Percentiles rank a stretch among this genome's conserved stretches.
Evolutionary conservation across 2,888 invertebrate genomes (phyloP).

Genomic region (Oxyteleia sp.): DNA sequence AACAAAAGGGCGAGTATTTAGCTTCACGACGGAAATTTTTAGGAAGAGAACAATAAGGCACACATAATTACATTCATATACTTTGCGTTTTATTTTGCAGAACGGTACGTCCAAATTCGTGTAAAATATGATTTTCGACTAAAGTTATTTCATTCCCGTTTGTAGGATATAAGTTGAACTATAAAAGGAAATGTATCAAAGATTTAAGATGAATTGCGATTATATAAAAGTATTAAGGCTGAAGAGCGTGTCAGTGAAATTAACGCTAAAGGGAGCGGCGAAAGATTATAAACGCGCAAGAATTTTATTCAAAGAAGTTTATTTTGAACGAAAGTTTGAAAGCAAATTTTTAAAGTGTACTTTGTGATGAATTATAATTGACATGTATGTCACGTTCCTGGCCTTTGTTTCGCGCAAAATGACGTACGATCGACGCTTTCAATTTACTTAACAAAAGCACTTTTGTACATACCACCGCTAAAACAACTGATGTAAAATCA

Average conservation of each 20-base stretch:
- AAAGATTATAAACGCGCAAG: slow-evolving; percentile 43
- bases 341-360: slow-evolving; percentile 49
- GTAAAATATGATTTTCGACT: slow-evolving; percentile 54
- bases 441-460: slow-evolving; percentile 75
- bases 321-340: slow-evolving; percentile 45
- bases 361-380: slow-evolving; percentile 59
- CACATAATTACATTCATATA: slow-evolving; percentile 22
- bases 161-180: slow-evolving; percentile 26
- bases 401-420: slow-evolving; percentile 67
- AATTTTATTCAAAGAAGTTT: slow-evolving; percentile 52
- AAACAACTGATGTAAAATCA: slow-evolving; percentile 77
- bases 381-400: slow-evolving; percentile 61
- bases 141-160: slow-evolving; percentile 22
- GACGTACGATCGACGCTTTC: slow-evolving; percentile 69
- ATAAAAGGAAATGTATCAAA: slow-evolving; percentile 50
- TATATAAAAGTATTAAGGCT: slow-evolving; percentile 51
- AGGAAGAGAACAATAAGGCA: slow-evolving; percentile 40
- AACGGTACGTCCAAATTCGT: slow-evolving; percentile 52
- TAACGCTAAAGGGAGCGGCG: slow-evolving; percentile 14
- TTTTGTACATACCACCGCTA: slow-evolving; percentile 81
- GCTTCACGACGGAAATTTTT: slow-evolving; percentile 18
- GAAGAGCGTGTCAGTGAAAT: slow-evolving; percentile 55
- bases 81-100: slow-evolving; percentile 40
- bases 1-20: slow-evolving; percentile 9
- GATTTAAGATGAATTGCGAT: slow-evolving; percentile 50